Conservation (phyloP, 2,113 vertebrate species). For the Brachirus orientalis region DNA sequence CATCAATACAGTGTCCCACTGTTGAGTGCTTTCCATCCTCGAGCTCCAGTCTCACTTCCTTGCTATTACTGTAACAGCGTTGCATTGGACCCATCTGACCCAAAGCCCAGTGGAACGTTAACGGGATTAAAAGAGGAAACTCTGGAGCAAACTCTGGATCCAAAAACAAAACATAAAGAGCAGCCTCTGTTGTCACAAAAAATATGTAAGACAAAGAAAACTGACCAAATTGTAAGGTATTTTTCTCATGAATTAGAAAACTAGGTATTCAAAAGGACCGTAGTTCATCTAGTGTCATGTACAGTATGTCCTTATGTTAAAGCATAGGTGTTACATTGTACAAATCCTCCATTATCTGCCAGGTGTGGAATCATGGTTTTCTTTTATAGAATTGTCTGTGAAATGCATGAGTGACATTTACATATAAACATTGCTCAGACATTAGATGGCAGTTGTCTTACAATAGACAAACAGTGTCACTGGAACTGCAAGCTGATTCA, state of each 20-base stretch:
- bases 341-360: too few species aligned
- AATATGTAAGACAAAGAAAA: conserved; percentile 29
- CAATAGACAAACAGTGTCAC: conserved; percentile 12
- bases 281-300: neutral
- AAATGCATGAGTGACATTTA: too few species aligned
- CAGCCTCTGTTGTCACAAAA: conserved; percentile 17
- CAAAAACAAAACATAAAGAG: conserved; percentile 33
- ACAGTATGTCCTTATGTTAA: too few species aligned
- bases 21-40: conserved; percentile 61
- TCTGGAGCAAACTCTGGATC: conserved; percentile 28
- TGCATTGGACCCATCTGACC: conserved; percentile 61
- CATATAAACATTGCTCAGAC: too few species aligned
- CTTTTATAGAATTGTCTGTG: too few species aligned
- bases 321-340: too few species aligned
- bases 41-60: conserved; percentile 54
- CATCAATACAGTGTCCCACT: conserved; percentile 61
- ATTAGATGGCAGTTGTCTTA: neutral
- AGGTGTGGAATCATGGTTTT: too few species aligned
- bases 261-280: neutral
- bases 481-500: neutral
- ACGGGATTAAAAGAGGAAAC: conserved; percentile 37
- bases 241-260: too few species aligned
- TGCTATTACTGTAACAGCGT: conserved; percentile 76
- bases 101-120: conserved; percentile 46
- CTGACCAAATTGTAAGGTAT: too few species aligned